Conservation (phyloP, 2,888 invertebrate species). For the Colostygia pectinataria region DNA sequence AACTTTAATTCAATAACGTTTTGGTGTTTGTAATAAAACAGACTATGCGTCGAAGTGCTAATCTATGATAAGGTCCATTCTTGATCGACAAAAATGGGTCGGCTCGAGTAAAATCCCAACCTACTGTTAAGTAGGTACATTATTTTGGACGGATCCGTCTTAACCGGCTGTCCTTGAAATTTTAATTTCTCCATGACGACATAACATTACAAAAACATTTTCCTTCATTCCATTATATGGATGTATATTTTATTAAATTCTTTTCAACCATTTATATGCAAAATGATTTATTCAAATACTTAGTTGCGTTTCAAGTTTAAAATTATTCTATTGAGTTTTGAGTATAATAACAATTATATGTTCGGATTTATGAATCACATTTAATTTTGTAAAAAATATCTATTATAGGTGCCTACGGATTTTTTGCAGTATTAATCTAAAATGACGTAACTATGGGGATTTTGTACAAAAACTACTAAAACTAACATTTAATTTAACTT, state of each 20-base stretch:
- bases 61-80: no score
- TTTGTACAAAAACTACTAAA: no score
- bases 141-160: background rate
- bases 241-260: background rate
- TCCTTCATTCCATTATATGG: background rate
- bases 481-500: no score
- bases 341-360: slow-evolving; percentile 2
- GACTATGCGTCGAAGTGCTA: no score
- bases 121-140: background rate
- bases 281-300: slow-evolving; percentile 7
- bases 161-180: slow-evolving; percentile 4
- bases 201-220: background rate
- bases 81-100: no score
- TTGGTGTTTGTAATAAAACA: no score
- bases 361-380: no score
- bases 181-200: slow-evolving; percentile 7
- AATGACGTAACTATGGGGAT: no score
- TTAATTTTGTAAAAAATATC: no score
- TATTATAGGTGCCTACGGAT: no score
- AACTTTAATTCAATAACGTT: no score
- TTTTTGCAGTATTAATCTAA: no score
- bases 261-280: slow-evolving; percentile 6
- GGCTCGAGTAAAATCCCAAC: background rate
- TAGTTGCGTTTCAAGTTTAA: slow-evolving; percentile 12
- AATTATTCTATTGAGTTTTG: slow-evolving; percentile 1